A percentile compares a stretch with the other conserved stretches of the same genome.
Evolutionary conservation across 2,888 invertebrate species (phyloP).

Genomic region (Lydus trimaculatus): DNA sequence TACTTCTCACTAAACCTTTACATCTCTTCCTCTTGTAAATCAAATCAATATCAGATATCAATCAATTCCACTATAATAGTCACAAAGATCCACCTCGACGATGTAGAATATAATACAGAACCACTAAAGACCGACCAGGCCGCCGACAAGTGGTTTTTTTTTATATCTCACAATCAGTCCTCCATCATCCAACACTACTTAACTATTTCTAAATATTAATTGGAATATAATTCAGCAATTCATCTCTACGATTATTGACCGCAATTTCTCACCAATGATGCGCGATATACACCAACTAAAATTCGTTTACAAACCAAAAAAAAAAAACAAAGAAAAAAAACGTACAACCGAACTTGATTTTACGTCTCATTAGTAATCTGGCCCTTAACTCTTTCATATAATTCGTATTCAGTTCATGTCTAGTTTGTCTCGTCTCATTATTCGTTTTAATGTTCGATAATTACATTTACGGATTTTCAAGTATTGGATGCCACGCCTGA

Average conservation of each 20-base stretch:
- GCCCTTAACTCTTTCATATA: neutral
- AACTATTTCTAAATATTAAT: neutral
- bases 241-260: neutral
- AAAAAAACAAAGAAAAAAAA: neutral
- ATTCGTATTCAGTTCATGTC: slow-evolving; percentile 6
- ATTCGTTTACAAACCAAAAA: neutral
- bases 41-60: slow-evolving; percentile 32
- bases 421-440: neutral
- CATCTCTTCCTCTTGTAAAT: slow-evolving; percentile 26
- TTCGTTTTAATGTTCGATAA: slow-evolving; percentile 5
- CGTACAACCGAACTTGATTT: neutral
- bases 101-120: slow-evolving; percentile 1
- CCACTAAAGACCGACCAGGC: neutral
- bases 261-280: neutral
- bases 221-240: neutral
- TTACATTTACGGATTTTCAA: slow-evolving; percentile 7
- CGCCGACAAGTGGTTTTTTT: neutral
- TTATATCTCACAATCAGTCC: neutral
- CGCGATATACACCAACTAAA: neutral
- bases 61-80: slow-evolving; percentile 24
- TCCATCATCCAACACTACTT: neutral
- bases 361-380: neutral
- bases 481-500: neutral
- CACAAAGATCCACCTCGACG: slow-evolving; percentile 6
- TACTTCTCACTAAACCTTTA: slow-evolving; percentile 14